These are phyloP conservation scores for Fratercula arctica DNA, from an alignment of 2,797 vertebrate genomes.

Conservation along the genomic window DNA sequence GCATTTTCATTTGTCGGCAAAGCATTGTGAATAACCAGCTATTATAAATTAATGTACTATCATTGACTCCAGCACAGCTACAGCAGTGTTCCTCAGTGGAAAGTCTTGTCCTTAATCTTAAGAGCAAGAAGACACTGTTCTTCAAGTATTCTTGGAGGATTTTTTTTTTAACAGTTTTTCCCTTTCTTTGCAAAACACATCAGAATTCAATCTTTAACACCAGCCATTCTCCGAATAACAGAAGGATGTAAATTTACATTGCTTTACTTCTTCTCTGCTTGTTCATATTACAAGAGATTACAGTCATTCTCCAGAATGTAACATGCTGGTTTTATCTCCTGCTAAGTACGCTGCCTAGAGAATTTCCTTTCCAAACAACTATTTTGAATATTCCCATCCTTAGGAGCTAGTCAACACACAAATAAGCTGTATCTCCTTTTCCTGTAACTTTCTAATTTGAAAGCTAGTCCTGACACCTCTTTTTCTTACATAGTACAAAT, in stretches of 20 bases:
- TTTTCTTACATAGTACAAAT: background rate
- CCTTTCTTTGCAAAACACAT: background rate
- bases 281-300: background rate
- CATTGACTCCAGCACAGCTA: background rate
- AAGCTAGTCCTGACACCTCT: background rate
- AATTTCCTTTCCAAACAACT: background rate
- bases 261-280: background rate
- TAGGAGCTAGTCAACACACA: background rate
- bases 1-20: background rate
- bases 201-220: background rate
- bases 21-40: background rate
- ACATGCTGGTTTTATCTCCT: background rate
- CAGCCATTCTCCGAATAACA: background rate
- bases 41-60: slow-evolving; percentile 10
- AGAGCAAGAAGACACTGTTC: background rate
- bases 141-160: background rate
- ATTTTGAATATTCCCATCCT: background rate
- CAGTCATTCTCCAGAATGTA: background rate
- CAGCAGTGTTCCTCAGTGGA: background rate
- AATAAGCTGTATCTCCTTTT: background rate
- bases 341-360: background rate
- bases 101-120: background rate
- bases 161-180: background rate
- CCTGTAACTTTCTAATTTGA: background rate
- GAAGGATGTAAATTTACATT: background rate